A percentile compares a stretch with the other conserved stretches of the same genome.
Conservation (phyloP, 2,888 invertebrate species). For the Oscheius sp. region DNA sequence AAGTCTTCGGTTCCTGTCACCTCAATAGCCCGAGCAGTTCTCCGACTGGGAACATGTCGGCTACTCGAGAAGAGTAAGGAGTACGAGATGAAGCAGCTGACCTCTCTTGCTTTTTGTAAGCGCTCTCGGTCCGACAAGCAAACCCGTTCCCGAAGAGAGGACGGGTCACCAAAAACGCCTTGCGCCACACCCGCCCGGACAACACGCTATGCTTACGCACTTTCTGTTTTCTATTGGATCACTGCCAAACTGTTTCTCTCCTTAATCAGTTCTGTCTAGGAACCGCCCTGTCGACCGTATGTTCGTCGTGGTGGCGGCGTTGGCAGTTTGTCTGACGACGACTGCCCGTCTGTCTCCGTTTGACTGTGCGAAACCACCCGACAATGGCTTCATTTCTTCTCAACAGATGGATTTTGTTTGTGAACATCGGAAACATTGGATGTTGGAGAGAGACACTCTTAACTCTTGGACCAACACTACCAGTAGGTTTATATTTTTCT, state of each 20-base stretch:
- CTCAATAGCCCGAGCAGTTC: too few relatives aligned
- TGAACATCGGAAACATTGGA: constrained; percentile 64
- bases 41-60: neutral
- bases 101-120: constrained; percentile 19
- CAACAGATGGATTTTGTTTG: constrained; percentile 55
- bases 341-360: constrained; percentile 10
- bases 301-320: constrained; percentile 26
- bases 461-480: constrained; percentile 23
- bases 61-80: neutral
- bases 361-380: constrained; percentile 22
- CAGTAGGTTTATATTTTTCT: constrained; percentile 10
- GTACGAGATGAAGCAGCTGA: neutral
- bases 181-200: constrained; percentile 11
- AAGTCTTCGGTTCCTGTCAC: too few relatives aligned
- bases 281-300: constrained; percentile 10
- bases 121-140: neutral
- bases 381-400: constrained; percentile 31
- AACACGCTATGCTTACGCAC: constrained; percentile 20
- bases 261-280: neutral
- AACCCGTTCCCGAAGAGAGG: constrained; percentile 16
- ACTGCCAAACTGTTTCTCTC: neutral
- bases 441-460: constrained; percentile 53
- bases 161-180: constrained; percentile 36
- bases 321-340: neutral
- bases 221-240: constrained; percentile 16